Conservation (phyloP, 2,113 vertebrate species). For the Caranx melampygus region DNA sequence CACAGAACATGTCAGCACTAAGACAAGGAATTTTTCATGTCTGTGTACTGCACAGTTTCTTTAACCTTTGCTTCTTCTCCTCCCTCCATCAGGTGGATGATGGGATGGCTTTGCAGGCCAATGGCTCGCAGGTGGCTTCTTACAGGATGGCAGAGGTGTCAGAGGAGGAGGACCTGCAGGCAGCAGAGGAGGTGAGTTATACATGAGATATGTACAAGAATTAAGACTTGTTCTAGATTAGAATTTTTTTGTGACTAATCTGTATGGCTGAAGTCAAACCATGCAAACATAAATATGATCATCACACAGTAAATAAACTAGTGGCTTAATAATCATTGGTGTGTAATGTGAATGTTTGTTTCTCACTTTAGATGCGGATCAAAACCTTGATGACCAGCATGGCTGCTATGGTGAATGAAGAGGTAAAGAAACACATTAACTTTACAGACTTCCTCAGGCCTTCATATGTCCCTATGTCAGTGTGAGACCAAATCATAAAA, state of each 20-base stretch:
- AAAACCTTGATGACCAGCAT: slow-evolving; percentile 95
- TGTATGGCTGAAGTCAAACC: too few species aligned
- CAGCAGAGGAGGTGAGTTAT: slow-evolving; percentile 90
- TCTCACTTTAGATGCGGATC: slow-evolving; percentile 85
- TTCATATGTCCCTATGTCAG: too few species aligned
- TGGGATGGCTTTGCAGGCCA: slow-evolving; percentile 77
- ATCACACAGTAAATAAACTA: too few species aligned
- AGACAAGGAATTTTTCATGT: not conserved
- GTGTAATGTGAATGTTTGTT: not conserved
- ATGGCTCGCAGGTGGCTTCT: slow-evolving; percentile 76
- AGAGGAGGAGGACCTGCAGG: slow-evolving; percentile 91
- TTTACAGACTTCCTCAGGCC: too few species aligned
- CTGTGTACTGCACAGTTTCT: not conserved
- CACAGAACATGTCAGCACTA: not conserved
- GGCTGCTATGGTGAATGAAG: slow-evolving; percentile 93
- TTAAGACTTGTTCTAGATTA: too few species aligned
- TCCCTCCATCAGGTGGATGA: slow-evolving; percentile 84
- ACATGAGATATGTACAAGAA: too few species aligned
- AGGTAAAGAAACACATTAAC: slow-evolving; percentile 80
- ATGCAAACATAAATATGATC: too few species aligned
- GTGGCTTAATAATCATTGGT: not conserved
- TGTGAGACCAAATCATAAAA: too few species aligned
- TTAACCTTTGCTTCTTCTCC: not conserved
- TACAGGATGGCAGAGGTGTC: slow-evolving; percentile 82
- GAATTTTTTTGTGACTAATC: too few species aligned